Evolutionary conservation across 1,140 invertebrate genomes (phyloP).

Genomic region (Drosophila paulistorum): DNA sequence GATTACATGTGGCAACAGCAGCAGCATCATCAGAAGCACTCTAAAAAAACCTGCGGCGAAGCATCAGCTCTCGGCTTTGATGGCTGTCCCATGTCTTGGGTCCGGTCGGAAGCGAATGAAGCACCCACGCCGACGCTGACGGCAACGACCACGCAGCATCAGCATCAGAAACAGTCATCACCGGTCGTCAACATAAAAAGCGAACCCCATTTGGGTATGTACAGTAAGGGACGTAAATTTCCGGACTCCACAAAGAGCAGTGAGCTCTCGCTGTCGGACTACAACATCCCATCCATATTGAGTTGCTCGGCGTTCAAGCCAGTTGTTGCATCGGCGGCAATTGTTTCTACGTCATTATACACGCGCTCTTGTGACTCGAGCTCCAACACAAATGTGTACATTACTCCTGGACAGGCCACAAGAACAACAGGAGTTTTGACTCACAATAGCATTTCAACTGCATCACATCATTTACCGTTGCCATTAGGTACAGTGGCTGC

Average conservation of each 20-base stretch:
- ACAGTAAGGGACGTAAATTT: conserved; percentile 15
- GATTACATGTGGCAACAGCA: conserved; percentile 87
- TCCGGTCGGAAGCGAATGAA: conserved; percentile 75
- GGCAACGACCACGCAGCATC: conserved; percentile 9
- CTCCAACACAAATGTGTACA: conserved; percentile 43
- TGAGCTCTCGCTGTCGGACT: conserved; percentile 36
- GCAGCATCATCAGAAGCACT: conserved; percentile 76
- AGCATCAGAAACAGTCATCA: conserved; percentile 16
- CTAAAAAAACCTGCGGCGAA: conserved; percentile 36
- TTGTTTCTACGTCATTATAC: conserved; percentile 64
- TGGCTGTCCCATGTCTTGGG: conserved; percentile 86
- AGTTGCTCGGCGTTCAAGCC: conserved; percentile 87
- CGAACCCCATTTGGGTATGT: conserved; percentile 29
- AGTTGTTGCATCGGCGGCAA: conserved; percentile 80
- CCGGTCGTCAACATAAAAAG: conserved; percentile 44
- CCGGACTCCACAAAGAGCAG: conserved; percentile 18
- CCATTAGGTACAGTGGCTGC: background rate
- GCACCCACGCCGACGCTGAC: background rate
- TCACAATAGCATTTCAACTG: conserved; percentile 46
- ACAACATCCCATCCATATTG: conserved; percentile 60
- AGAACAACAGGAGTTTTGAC: conserved; percentile 82
- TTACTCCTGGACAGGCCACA: conserved; percentile 77
- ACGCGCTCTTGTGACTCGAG: conserved; percentile 53
- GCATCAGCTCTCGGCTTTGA: conserved; percentile 83
- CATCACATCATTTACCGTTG: conserved; percentile 27